Base-by-base conservation (phyloP, 2,888 invertebrate species). In the Synergus laeviventris region DNA sequence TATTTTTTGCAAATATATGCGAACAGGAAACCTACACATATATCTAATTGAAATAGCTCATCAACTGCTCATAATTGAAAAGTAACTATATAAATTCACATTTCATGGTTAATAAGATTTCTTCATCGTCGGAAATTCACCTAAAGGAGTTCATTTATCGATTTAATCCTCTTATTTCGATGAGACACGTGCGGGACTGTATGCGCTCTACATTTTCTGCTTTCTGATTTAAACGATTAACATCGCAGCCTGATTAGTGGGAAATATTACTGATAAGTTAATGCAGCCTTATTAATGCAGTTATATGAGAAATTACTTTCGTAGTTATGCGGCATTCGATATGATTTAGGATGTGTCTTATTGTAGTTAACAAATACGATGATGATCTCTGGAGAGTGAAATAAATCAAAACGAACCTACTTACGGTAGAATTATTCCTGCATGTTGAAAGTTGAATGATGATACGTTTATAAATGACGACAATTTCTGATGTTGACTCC, bases 81-180 rank as follows among this genome's bases (percentile, higher is more conserved):
- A 24, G 24, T 14, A 59, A 0, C 14, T 1, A 24, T 12, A 24
- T 5, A 59, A 24, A 24, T 21, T 59, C 24, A 24, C 24, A 59
- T 59, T 59, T 14, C 24, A 9, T 14, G 24, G 59, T 1, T 59
- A 59, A 59, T 59, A 1, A 59, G 14, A 59, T 5, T 59, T 59
- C 24, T 24, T 59, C 14, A 59, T 59, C 24, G 18, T 1, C 5
- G 14, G 59, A 59, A 59, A 2, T 59, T 24, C 12, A 59, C 21
- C 11, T 24, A 24, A 56, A 56, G 21, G 12, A 56, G 21, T 56
- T 56, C 4, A 21, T 21, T 21, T 21, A 56, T 59, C 24, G 59
- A 59, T 59, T 24, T 42, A 66, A 83, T 81, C 77, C 77, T 62
- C 75, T 42, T 66, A 24, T 64, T 36, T 73, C 76, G 60, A 24